Conservation (phyloP, 2,113 vertebrate species). For the Solea solea region DNA sequence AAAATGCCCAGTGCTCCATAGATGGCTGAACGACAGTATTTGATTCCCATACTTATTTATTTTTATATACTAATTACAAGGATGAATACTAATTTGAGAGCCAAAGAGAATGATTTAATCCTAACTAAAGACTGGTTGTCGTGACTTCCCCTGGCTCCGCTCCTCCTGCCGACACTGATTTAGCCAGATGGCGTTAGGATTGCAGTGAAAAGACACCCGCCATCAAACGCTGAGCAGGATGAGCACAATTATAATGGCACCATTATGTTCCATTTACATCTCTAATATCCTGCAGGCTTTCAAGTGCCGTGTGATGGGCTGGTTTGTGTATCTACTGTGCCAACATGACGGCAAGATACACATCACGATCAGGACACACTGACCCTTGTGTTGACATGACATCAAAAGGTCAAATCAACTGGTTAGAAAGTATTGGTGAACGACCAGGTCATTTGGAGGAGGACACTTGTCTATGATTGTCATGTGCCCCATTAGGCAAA, state of each 20-base stretch:
- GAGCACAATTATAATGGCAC: slow-evolving; percentile 55
- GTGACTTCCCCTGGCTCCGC: slow-evolving; percentile 40
- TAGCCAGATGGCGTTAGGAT: slow-evolving; percentile 65
- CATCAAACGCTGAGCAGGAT: slow-evolving; percentile 53
- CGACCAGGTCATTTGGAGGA: slow-evolving; percentile 49
- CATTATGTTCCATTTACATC: slow-evolving; percentile 67
- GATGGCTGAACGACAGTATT: background rate
- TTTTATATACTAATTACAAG: background rate
- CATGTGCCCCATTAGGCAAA: slow-evolving; percentile 62
- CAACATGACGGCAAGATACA: background rate
- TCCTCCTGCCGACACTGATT: slow-evolving; percentile 40
- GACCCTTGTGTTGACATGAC: slow-evolving; percentile 46
- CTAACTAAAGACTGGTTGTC: slow-evolving; percentile 53
- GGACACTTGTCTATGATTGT: slow-evolving; percentile 45
- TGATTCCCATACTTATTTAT: no score
- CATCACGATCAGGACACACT: slow-evolving; percentile 28
- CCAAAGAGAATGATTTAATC: slow-evolving; percentile 55
- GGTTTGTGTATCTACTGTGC: slow-evolving; percentile 35
- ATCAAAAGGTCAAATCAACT: slow-evolving; percentile 38
- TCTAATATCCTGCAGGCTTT: slow-evolving; percentile 56
- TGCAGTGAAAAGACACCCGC: slow-evolving; percentile 41
- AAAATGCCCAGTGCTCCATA: background rate
- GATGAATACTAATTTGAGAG: slow-evolving; percentile 25
- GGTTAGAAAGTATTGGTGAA: slow-evolving; percentile 39
- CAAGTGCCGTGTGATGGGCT: slow-evolving; percentile 38